These are phyloP conservation scores for Drepana falcataria DNA, from an alignment of 2,888 invertebrate species.

Conservation along the genomic window DNA sequence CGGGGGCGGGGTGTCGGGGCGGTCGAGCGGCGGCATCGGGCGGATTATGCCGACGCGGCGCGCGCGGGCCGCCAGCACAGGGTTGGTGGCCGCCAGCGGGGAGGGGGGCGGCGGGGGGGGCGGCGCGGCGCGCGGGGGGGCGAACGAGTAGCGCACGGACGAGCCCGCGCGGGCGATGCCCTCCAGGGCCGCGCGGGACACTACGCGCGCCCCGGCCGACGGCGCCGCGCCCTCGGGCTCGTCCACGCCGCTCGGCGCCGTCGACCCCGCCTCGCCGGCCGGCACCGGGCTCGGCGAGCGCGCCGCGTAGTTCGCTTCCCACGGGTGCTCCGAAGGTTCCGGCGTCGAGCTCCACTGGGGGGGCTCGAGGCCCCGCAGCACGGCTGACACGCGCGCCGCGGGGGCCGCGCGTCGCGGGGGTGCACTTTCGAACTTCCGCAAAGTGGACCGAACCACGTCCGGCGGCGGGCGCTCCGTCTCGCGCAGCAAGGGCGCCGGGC, in stretches of 20 bases:
- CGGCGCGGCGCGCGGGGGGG: slow-evolving; percentile 46
- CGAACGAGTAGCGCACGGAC: slow-evolving; percentile 81
- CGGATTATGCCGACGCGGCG: slow-evolving; percentile 79
- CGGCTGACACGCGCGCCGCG: slow-evolving; percentile 67
- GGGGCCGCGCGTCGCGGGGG: slow-evolving; percentile 77
- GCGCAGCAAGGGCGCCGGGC: slow-evolving; percentile 71
- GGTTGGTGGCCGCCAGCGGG: slow-evolving; percentile 57
- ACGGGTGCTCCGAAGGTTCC: slow-evolving; percentile 38
- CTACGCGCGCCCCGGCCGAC: slow-evolving; percentile 45
- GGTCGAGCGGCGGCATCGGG: slow-evolving; percentile 60
- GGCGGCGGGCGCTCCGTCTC: slow-evolving; percentile 86
- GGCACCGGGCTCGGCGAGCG: slow-evolving; percentile 36
- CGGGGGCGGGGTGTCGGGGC: slow-evolving; percentile 20
- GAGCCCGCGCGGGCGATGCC: slow-evolving; percentile 83
- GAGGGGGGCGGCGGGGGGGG: slow-evolving; percentile 65
- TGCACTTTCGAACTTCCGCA: slow-evolving; percentile 88
- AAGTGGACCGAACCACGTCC: slow-evolving; percentile 91
- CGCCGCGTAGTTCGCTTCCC: slow-evolving; percentile 5
- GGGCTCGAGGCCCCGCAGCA: slow-evolving; percentile 52
- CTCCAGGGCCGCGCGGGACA: slow-evolving; percentile 81
- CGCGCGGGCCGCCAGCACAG: slow-evolving; percentile 51
- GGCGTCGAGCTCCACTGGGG: slow-evolving; percentile 51
- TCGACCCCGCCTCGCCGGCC: slow-evolving; percentile 30
- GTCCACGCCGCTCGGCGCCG: slow-evolving; percentile 32
- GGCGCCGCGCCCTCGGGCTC: slow-evolving; percentile 38